Conservation (phyloP, 2,888 invertebrate species). For the Drosophila suboccidentalis region DNA sequence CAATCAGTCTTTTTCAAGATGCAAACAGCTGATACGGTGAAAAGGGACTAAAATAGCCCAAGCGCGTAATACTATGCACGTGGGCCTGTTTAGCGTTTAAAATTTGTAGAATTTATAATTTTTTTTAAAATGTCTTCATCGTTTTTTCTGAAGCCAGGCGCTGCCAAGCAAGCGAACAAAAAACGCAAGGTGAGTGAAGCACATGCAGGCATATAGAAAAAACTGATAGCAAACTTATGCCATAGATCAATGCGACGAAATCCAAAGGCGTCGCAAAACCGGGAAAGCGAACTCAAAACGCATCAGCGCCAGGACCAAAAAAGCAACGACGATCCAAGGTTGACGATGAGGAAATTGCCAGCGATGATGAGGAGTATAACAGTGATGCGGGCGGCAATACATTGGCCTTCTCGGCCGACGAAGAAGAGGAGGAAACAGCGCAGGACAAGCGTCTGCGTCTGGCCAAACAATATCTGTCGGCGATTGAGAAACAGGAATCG, state of each 20-base stretch:
- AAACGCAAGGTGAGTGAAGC: conserved; percentile 86
- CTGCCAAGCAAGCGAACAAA: conserved; percentile 86
- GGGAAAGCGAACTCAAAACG: conserved; percentile 47
- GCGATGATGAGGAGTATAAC: conserved; percentile 89
- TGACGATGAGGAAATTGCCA: conserved; percentile 89
- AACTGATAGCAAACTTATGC: not conserved
- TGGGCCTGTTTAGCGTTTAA: conserved; percentile 48
- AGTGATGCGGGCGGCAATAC: conserved; percentile 85
- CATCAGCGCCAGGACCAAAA: conserved; percentile 82
- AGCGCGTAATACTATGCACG: conserved; percentile 48
- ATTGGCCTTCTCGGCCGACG: conserved; percentile 76
- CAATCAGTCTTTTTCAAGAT: conserved; percentile 6
- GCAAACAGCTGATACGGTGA: conserved; percentile 20
- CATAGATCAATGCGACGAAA: conserved; percentile 36
- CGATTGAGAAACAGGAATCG: conserved; percentile 93
- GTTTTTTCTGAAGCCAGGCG: conserved; percentile 88
- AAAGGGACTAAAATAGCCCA: conserved; percentile 25
- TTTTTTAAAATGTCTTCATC: conserved; percentile 85
- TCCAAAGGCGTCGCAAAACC: conserved; percentile 40
- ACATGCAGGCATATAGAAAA: not conserved
- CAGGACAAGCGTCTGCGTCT: conserved; percentile 96
- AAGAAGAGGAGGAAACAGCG: conserved; percentile 89
- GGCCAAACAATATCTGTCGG: conserved; percentile 95
- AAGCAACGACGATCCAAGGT: conserved; percentile 64
- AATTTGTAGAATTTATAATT: conserved; percentile 32